Percentiles rank a stretch among this genome's conserved stretches.
Conservation (phyloP, 2,113 vertebrate genomes). For the Stegostoma tigrinum region DNA sequence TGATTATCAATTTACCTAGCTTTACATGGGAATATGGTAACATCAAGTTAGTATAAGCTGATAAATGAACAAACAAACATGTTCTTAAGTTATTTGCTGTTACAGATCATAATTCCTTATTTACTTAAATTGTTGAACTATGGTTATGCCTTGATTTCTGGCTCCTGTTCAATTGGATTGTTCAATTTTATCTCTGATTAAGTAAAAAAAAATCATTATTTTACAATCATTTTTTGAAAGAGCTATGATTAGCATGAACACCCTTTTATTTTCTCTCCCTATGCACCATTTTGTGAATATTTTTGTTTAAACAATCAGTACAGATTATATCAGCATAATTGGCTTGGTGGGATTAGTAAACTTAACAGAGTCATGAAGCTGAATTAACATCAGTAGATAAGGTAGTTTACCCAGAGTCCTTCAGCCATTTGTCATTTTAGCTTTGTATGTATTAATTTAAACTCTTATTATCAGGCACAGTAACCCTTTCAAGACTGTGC, state of each 20-base stretch:
- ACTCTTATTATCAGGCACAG: background rate
- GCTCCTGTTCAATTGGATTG: background rate
- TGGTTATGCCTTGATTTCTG: background rate
- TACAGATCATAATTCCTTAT: background rate
- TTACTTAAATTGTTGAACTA: background rate
- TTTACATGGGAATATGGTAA: background rate
- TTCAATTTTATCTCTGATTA: background rate
- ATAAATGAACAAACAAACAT: too few species aligned
- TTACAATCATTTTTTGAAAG: background rate
- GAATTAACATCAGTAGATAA: slow-evolving; percentile 35
- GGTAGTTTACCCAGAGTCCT: background rate
- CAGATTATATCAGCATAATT: slow-evolving; percentile 33
- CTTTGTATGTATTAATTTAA: slow-evolving; percentile 15
- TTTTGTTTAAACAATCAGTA: slow-evolving; percentile 12
- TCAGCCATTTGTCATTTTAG: background rate
- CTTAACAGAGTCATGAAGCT: slow-evolving; percentile 8
- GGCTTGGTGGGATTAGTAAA: slow-evolving; percentile 23
- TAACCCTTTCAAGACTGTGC: background rate
- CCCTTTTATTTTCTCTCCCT: background rate
- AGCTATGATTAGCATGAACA: background rate
- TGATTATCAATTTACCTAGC: background rate
- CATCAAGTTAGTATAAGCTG: background rate
- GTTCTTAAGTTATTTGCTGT: background rate
- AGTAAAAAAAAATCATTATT: background rate
- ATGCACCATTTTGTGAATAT: background rate